Conservation (phyloP, 2,888 invertebrate genomes). For the Nymphalis polychloros region DNA sequence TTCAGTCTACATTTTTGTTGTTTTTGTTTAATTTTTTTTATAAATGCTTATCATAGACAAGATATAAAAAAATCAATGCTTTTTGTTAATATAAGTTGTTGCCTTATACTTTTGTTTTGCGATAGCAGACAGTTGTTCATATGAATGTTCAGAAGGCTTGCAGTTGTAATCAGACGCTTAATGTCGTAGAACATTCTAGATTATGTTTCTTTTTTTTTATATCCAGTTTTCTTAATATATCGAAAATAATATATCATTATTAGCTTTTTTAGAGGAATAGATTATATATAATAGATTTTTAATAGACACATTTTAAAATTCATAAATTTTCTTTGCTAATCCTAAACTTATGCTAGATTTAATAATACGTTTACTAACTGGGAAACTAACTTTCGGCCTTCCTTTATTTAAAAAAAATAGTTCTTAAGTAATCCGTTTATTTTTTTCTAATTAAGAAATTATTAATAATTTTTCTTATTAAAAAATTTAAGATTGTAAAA, state of each 20-base stretch:
- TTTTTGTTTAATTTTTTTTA: not conserved
- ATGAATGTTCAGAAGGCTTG: constrained; percentile 15
- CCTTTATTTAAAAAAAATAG: not conserved
- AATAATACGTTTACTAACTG: constrained; percentile 50
- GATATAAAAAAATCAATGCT: constrained; percentile 11
- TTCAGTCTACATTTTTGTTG: not conserved
- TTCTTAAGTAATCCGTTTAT: not conserved
- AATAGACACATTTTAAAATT: constrained; percentile 10
- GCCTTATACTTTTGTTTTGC: constrained; percentile 32
- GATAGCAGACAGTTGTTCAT: constrained; percentile 16
- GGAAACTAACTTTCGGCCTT: constrained; percentile 35
- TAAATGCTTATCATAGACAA: constrained; percentile 10
- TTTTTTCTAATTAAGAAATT: too few species aligned
- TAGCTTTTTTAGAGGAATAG: not conserved
- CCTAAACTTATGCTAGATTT: constrained; percentile 62
- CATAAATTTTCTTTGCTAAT: constrained; percentile 52
- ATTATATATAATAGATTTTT: not conserved
- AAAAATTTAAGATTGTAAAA: too few species aligned
- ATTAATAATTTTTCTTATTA: too few species aligned
- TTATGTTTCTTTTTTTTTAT: constrained; percentile 12
- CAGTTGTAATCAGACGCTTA: constrained; percentile 20
- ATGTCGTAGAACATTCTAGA: constrained; percentile 23
- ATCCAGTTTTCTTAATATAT: not conserved
- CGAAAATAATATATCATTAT: not conserved
- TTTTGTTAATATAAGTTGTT: constrained; percentile 17